Evolutionary conservation across 2,113 vertebrate genomes (phyloP), one percentile per base, ranked within the genome.

Genomic region (Lasiurus borealis): DNA sequence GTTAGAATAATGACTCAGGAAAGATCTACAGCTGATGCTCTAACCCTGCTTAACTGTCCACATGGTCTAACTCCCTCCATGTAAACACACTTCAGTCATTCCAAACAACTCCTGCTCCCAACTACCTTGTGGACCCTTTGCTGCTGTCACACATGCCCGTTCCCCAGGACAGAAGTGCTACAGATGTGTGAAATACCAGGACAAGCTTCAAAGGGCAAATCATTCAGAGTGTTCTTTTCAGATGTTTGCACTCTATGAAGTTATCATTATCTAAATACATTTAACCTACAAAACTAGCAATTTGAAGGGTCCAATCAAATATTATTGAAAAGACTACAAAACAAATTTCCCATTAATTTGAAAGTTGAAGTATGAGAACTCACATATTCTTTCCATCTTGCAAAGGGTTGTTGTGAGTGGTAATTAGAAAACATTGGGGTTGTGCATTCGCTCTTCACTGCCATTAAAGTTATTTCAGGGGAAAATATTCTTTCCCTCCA

Each of bases 121-220:
- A 2, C 25, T 44, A 6, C 29, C 19, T 2, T 3, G 15, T 8
- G 34, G n/a, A 16, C 13, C 59, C 40, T 27, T n/a, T 0, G 1
- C 1, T 5, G 40, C 29, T 48, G 8, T 54, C 31, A 16, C 21
- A 27, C 36, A 6, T 0, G 0, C 4, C 52, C 3, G 0, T 5
- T 14, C 21, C 40, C 19, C 44, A 27, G 25, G 19, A 14, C 2
- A 3, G 8, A 13, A 36, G 62, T 19, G 23, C 10, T 48, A 5
- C 27, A 11, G 27, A 19, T 27, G 3, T 1, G 1, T 10, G 19
- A 40, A 46, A 71, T 14, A 25, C 13, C 52, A 64, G 23, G n/a
- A 16, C 19, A 23, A 59, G 36, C 66, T 1, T 8, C 15, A 23
- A 64, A 23, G 7, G 29, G 69, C 50, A 27, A 40, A 29, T 9